Percentiles rank a stretch among this genome's conserved stretches.
Conservation (phyloP, 2,888 invertebrate species). For the Chesias legatella region DNA sequence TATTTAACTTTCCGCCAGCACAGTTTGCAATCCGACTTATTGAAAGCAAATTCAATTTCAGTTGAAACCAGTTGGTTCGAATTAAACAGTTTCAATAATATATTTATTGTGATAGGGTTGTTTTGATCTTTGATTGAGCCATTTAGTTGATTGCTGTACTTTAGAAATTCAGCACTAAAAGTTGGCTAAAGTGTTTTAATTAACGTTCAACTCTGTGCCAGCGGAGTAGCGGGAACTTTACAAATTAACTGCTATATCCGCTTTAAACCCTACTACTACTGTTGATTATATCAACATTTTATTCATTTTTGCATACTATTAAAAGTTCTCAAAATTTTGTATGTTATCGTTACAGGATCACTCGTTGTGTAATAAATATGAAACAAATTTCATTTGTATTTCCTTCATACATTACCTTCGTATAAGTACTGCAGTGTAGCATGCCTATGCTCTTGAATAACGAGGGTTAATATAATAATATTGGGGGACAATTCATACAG, state of each 20-base stretch:
- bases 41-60: conserved; percentile 24
- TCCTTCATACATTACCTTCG: no score
- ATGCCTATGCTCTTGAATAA: no score
- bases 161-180: conserved; percentile 75
- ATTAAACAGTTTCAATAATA: conserved; percentile 50
- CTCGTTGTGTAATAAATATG: no score
- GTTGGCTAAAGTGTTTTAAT: conserved; percentile 76
- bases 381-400: no score
- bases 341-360: no score
- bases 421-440: no score
- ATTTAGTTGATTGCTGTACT: conserved; percentile 75
- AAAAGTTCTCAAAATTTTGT: not conserved
- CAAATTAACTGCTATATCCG: conserved; percentile 75
- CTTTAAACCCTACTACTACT: conserved; percentile 48
- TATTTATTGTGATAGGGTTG: conserved; percentile 67
- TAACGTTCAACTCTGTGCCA: conserved; percentile 71
- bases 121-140: conserved; percentile 76
- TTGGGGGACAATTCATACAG: no score
- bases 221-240: conserved; percentile 70
- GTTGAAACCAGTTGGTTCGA: conserved; percentile 38
- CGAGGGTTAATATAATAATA: no score
- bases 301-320: conserved; percentile 38
- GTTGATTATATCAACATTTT: conserved; percentile 52
- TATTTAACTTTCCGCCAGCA: not conserved
- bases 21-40: conserved; percentile 5